Conservation (phyloP, 2,797 vertebrate species). For the Chaetodon trifasciatus region DNA sequence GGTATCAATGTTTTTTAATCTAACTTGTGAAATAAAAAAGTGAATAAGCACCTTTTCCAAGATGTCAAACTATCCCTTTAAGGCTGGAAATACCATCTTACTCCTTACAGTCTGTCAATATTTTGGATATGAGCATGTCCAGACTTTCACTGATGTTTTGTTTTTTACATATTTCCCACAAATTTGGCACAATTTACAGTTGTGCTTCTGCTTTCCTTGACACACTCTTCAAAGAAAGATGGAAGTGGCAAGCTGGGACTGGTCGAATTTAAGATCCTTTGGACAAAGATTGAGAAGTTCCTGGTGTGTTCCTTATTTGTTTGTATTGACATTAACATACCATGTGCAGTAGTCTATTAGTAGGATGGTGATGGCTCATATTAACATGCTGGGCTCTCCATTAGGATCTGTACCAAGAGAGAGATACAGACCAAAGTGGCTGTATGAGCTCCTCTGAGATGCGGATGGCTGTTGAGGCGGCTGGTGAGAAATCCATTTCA, state of each 20-base stretch:
- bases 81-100: background rate
- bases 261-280: constrained; percentile 92
- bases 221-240: constrained; percentile 70
- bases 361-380: background rate
- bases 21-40: background rate
- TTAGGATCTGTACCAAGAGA: constrained; percentile 78
- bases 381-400: constrained; percentile 4
- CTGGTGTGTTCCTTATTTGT: constrained; percentile 79
- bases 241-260: constrained; percentile 89
- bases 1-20: too few species aligned
- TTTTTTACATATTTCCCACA: background rate
- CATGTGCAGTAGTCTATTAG: background rate
- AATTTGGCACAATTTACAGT: background rate
- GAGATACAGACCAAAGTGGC: constrained; percentile 78
- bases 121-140: background rate
- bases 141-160: background rate
- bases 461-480: constrained; percentile 76
- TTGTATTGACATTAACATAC: background rate
- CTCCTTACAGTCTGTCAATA: background rate
- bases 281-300: constrained; percentile 92
- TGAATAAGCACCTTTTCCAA: background rate
- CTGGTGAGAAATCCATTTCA: constrained; percentile 63
- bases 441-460: constrained; percentile 83
- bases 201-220: constrained; percentile 55
- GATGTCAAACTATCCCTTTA: background rate